These are phyloP conservation scores for Pundamilia nyererei DNA, from an alignment of 2,113 vertebrate genomes.

Conservation along the genomic window DNA sequence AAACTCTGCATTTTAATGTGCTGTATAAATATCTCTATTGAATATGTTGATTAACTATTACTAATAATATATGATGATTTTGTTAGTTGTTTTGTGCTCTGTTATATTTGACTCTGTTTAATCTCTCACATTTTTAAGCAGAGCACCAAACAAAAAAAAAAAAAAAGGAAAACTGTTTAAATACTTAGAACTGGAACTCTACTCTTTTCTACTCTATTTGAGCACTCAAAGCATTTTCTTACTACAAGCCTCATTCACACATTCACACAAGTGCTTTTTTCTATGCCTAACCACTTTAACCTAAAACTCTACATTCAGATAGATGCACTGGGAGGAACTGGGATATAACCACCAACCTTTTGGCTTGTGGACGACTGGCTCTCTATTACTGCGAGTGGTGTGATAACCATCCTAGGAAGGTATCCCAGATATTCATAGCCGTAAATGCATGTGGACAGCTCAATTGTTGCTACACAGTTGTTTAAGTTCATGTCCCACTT, in stretches of 20 bases:
- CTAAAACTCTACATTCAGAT: neutral
- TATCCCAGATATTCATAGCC: conserved; percentile 80
- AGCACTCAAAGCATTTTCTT: neutral
- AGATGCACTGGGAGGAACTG: neutral
- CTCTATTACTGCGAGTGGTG: conserved; percentile 68
- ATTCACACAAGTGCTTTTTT: neutral
- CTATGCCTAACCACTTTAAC: neutral
- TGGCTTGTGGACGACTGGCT: accelerated
- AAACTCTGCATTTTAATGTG: neutral
- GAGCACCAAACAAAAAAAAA: neutral
- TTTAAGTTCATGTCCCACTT: conserved; percentile 79
- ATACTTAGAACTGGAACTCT: neutral
- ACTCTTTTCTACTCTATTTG: neutral
- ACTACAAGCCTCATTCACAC: neutral
- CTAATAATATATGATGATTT: neutral
- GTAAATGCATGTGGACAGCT: conserved; percentile 78
- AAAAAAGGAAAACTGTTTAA: neutral
- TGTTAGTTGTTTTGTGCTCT: neutral
- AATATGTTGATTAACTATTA: neutral
- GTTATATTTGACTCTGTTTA: neutral
- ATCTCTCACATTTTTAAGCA: neutral
- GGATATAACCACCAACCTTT: neutral
- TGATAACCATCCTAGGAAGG: conserved; percentile 78
- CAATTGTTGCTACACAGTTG: conserved; percentile 79
- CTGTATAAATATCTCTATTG: neutral